phyloP scores from a whole-genome alignment of 1,140 invertebrate genomes.

The Drosophila teissieri region DNA sequence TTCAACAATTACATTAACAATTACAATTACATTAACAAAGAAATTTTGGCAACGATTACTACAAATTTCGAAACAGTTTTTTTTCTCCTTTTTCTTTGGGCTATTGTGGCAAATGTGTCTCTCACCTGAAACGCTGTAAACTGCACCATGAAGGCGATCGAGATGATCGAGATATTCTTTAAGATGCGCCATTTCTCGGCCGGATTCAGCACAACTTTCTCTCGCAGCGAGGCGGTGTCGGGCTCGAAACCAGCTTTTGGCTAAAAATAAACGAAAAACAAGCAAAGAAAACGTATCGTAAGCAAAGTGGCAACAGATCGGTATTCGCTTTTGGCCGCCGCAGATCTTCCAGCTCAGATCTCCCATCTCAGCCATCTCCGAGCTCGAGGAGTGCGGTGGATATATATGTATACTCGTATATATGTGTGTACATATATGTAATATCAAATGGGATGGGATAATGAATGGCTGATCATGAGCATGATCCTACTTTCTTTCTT shows the following conservation, averaged over 20 bases:
- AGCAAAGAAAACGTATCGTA: slow-evolving; percentile 29
- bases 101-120: slow-evolving; percentile 10
- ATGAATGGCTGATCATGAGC: not conserved
- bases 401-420: no score
- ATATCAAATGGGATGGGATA: no score
- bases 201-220: slow-evolving; percentile 91
- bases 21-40: not conserved
- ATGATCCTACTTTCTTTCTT: slow-evolving; percentile 46
- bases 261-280: slow-evolving; percentile 67
- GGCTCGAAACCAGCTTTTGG: slow-evolving; percentile 83
- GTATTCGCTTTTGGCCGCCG: slow-evolving; percentile 6
- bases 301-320: slow-evolving; percentile 40
- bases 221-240: slow-evolving; percentile 84
- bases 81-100: no score
- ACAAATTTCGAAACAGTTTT: not conserved
- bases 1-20: not conserved
- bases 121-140: slow-evolving; percentile 93
- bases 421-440: no score
- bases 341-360: not conserved
- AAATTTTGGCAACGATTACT: not conserved
- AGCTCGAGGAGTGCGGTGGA: slow-evolving; percentile 13
- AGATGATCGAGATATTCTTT: slow-evolving; percentile 94
- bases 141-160: slow-evolving; percentile 95
- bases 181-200: slow-evolving; percentile 94
- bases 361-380: not conserved